Evolutionary conservation across 2,888 invertebrate species (phyloP).

Genomic region (Drosophila kambysellisi): DNA sequence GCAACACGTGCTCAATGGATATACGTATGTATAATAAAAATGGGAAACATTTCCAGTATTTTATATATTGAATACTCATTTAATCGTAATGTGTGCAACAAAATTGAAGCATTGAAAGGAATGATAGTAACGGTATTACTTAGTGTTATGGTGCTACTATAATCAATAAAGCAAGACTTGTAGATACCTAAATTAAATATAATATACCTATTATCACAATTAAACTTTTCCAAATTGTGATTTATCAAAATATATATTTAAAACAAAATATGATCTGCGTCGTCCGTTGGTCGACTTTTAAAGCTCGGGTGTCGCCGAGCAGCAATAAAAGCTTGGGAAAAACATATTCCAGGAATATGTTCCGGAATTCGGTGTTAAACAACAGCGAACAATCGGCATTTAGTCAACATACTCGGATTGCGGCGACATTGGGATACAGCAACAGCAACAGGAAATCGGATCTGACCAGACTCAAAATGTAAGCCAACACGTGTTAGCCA

Average conservation of each 20-base stretch:
- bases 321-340: constrained; percentile 80
- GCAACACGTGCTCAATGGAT: constrained; percentile 82
- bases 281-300: constrained; percentile 4
- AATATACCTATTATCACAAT: not conserved
- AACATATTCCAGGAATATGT: constrained; percentile 83
- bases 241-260: constrained; percentile 1
- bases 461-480: constrained; percentile 58
- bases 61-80: constrained; percentile 3
- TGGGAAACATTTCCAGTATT: constrained; percentile 53
- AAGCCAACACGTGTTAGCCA: constrained; percentile 55
- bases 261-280: constrained; percentile 7
- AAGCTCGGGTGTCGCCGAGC: constrained; percentile 36
- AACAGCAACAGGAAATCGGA: constrained; percentile 50
- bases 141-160: not conserved
- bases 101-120: not conserved
- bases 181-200: too few species aligned
- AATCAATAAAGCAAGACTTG: not conserved
- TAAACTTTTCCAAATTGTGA: too few species aligned
- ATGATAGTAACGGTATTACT: not conserved
- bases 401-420: constrained; percentile 51
- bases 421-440: constrained; percentile 57
- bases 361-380: constrained; percentile 83
- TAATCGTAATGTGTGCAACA: not conserved
- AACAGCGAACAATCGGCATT: constrained; percentile 61
- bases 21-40: constrained; percentile 65